phyloP scores from a whole-genome alignment of 2,113 vertebrate species.

The Aegypius monachus region DNA sequence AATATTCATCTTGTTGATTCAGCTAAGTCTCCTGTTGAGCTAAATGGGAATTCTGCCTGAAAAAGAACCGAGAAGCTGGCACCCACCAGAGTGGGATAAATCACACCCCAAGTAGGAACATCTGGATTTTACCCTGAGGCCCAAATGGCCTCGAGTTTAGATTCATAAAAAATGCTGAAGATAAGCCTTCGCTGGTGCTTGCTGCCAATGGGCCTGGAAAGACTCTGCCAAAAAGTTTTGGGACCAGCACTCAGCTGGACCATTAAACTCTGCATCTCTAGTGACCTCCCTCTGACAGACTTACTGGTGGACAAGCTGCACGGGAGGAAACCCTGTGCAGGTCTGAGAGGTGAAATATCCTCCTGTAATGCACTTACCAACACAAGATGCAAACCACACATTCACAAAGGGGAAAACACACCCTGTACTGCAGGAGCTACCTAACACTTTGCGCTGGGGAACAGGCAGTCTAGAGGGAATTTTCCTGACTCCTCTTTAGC shows the following conservation, averaged over 20 bases:
- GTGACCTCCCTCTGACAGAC: not conserved
- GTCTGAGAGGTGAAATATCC: not conserved
- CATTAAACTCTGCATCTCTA: accelerated
- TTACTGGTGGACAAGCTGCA: accelerated
- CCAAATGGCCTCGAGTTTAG: not conserved
- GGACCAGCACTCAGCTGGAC: not conserved
- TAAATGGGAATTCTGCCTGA: not conserved
- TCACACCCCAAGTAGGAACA: not conserved
- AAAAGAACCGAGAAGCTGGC: not conserved
- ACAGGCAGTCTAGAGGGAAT: accelerated
- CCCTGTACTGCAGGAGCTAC: not conserved
- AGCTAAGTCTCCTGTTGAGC: not conserved
- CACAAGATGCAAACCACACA: accelerated
- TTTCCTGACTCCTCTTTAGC: not conserved
- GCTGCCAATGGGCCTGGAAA: not conserved
- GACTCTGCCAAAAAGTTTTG: not conserved
- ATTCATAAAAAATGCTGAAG: not conserved
- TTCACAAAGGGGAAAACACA: not conserved
- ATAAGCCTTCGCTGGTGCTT: not conserved
- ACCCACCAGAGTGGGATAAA: not conserved
- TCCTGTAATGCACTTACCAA: not conserved
- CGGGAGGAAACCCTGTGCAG: not conserved
- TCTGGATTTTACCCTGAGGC: not conserved
- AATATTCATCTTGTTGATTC: not conserved
- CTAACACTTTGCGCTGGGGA: accelerated